These are phyloP conservation scores for Heteromurus nitidus DNA, from an alignment of 2,888 invertebrate genomes.

Conservation along the genomic window DNA sequence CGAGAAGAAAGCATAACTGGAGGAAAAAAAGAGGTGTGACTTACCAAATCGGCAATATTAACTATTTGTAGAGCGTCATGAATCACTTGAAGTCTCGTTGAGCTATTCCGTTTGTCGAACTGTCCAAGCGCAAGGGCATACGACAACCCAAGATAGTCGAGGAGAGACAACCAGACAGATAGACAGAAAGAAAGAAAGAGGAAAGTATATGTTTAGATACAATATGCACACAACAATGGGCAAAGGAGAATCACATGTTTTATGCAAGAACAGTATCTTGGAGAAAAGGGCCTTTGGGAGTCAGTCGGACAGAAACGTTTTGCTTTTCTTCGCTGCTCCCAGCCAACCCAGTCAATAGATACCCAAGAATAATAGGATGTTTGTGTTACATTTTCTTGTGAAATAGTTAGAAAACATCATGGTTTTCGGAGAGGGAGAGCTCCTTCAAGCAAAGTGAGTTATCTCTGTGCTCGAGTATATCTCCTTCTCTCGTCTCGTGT, in stretches of 20 bases:
- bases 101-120: conserved; percentile 93
- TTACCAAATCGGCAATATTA: conserved; percentile 97
- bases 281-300: conserved; percentile 54
- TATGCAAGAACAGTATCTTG: conserved; percentile 47
- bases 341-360: conserved; percentile 3
- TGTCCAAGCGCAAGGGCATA: no score
- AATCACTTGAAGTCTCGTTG: conserved; percentile 90
- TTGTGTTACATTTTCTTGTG: conserved; percentile 18
- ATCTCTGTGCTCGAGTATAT: conserved; percentile 1
- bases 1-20: not conserved
- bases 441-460: conserved; percentile 44
- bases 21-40: conserved; percentile 76
- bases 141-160: no score
- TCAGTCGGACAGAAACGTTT: conserved; percentile 46
- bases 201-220: no score
- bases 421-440: conserved; percentile 17
- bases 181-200: conserved; percentile 2
- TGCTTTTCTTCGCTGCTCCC: conserved; percentile 27
- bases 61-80: conserved; percentile 97
- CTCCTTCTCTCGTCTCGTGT: not conserved
- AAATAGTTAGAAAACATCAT: conserved; percentile 31
- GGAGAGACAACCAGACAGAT: no score
- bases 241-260: conserved; percentile 28
- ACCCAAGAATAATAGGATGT: conserved; percentile 8
- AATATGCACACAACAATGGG: not conserved